Conservation (phyloP, 1,140 invertebrate genomes). For the Semibalanus balanoides region DNA sequence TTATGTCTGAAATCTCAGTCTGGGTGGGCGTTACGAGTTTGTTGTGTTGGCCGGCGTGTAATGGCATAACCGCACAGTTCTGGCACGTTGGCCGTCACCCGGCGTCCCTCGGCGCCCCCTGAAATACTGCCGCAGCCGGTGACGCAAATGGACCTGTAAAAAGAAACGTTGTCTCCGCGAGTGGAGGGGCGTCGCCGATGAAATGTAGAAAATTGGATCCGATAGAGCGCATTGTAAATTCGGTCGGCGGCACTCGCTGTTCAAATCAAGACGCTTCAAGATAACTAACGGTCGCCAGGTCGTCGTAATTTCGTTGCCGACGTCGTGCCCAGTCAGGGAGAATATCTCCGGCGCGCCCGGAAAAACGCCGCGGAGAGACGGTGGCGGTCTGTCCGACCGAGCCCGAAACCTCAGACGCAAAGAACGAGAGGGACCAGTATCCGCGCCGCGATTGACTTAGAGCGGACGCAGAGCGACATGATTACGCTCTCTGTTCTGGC, state of each 20-base stretch:
- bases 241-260: not conserved
- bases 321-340: not conserved
- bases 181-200: not conserved
- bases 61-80: not conserved
- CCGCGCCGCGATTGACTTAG: not conserved
- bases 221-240: slow-evolving; percentile 2
- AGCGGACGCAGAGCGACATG: not conserved
- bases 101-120: not conserved
- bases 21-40: not conserved
- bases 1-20: not conserved
- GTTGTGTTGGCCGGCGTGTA: not conserved
- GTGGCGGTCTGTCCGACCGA: not conserved
- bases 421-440: not conserved
- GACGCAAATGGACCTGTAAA: not conserved
- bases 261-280: not conserved
- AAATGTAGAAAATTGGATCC: slow-evolving; percentile 1
- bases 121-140: not conserved
- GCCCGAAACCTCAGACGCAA: not conserved
- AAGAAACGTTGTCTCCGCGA: not conserved
- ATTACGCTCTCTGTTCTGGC: not conserved
- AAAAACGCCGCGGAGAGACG: not conserved
- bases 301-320: not conserved
- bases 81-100: not conserved
- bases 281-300: not conserved
- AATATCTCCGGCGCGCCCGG: not conserved